Conservation (phyloP, 2,113 vertebrate genomes). For the Periophthalmodon schlosseri region DNA sequence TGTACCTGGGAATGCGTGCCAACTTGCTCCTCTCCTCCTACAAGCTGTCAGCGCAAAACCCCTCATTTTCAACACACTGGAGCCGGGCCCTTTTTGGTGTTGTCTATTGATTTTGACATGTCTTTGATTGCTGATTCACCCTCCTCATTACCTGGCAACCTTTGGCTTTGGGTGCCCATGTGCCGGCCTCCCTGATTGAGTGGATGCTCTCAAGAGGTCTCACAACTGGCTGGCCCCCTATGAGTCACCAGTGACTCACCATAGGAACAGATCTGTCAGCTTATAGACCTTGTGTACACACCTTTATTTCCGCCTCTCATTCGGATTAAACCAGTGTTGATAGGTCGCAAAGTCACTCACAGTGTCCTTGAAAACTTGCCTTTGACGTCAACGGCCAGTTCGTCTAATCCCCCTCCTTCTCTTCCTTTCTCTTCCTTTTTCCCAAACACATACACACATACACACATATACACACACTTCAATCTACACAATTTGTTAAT, state of each 20-base stretch:
- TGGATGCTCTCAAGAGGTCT: constrained; percentile 11
- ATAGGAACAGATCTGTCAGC: constrained; percentile 22
- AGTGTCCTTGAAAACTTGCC: background rate
- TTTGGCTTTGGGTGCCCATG: constrained; percentile 7
- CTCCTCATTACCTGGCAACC: constrained; percentile 18
- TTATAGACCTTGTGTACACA: background rate
- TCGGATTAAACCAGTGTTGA: background rate
- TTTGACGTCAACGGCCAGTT: constrained; percentile 4
- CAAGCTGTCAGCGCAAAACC: constrained; percentile 41
- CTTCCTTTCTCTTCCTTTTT: background rate
- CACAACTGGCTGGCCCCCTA: constrained; percentile 25
- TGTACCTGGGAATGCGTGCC: constrained; percentile 31
- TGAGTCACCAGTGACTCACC: constrained; percentile 68
- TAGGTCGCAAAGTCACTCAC: background rate
- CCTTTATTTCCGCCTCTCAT: background rate
- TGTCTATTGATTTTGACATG: constrained; percentile 26
- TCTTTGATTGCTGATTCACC: constrained; percentile 51
- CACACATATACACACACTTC: constrained; percentile 4
- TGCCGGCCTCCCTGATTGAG: constrained; percentile 20
- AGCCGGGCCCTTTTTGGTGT: background rate
- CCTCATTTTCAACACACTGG: constrained; percentile 34
- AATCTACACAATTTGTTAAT: constrained; percentile 10
- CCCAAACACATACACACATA: background rate
- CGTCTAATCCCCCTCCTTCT: background rate
- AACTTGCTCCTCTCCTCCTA: constrained; percentile 35